Evolutionary conservation across 2,797 vertebrate genomes (phyloP).

Genomic region (Sebastolobus altivelis): DNA sequence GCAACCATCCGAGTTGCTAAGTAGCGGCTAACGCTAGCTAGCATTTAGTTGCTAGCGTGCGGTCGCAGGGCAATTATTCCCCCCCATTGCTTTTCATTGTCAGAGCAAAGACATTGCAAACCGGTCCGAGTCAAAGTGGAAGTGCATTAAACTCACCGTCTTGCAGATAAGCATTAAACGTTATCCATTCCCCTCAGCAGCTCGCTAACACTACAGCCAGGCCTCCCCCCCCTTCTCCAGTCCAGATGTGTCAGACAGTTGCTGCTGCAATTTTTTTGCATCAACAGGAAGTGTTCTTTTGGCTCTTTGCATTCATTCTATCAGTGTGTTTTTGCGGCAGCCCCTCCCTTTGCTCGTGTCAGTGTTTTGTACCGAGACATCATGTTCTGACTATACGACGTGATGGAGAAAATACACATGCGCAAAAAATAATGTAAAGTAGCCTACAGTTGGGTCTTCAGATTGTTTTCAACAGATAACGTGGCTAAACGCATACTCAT

Average conservation of each 20-base stretch:
- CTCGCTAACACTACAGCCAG: constrained; percentile 81
- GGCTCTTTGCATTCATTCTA: constrained; percentile 82
- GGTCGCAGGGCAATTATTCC: constrained; percentile 33
- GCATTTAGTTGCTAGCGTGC: constrained; percentile 51
- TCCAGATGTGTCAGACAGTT: constrained; percentile 86
- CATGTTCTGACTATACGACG: constrained; percentile 51
- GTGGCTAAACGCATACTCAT: not conserved
- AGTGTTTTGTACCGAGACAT: constrained; percentile 66
- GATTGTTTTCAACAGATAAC: constrained; percentile 27
- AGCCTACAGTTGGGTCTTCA: not conserved
- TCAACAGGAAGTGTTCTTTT: constrained; percentile 89
- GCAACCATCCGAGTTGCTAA: constrained; percentile 22
- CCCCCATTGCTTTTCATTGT: constrained; percentile 18
- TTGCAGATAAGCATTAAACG: constrained; percentile 77
- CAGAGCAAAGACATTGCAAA: constrained; percentile 8
- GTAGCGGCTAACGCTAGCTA: constrained; percentile 61
- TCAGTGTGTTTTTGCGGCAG: constrained; percentile 75
- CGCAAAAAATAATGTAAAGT: constrained; percentile 10
- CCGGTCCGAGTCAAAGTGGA: not conserved
- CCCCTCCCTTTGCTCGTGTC: constrained; percentile 77
- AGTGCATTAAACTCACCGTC: constrained; percentile 76
- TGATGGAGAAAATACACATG: constrained; percentile 12
- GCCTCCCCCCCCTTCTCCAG: constrained; percentile 84
- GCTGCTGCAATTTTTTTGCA: constrained; percentile 84
- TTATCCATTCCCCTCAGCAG: constrained; percentile 85